These are phyloP conservation scores for Cyclina sinensis DNA, from an alignment of 1,140 invertebrate species.

Conservation along the genomic window DNA sequence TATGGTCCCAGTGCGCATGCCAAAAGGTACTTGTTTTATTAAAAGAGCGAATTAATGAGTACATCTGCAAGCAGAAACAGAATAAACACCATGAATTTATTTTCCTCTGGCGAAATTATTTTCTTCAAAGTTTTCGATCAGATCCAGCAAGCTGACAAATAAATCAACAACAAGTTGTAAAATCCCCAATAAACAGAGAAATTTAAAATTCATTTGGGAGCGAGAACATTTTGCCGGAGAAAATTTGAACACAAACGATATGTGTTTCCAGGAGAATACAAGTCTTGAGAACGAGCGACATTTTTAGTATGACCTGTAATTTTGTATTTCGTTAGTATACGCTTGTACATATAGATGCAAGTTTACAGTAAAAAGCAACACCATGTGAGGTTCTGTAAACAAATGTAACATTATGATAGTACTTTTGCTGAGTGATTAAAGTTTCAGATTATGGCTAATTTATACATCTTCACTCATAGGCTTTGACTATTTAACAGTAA, in stretches of 20 bases:
- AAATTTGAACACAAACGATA: not conserved
- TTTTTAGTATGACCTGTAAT: too few relatives aligned
- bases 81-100: not conserved
- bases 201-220: slow-evolving; percentile 13
- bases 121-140: not conserved
- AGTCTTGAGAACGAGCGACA: too few relatives aligned
- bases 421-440: too few relatives aligned
- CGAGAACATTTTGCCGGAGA: not conserved
- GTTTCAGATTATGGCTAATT: too few relatives aligned
- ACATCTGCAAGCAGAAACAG: not conserved
- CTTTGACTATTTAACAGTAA: too few relatives aligned
- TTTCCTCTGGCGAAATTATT: not conserved
- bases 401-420: too few relatives aligned
- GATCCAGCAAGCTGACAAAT: not conserved
- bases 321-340: too few relatives aligned
- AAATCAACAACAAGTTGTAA: not conserved
- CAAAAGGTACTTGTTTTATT: not conserved
- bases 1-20: not conserved
- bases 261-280: too few relatives aligned
- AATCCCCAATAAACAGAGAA: not conserved
- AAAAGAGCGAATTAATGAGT: not conserved
- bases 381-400: too few relatives aligned
- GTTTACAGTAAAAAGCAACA: too few relatives aligned
- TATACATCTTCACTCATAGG: too few relatives aligned
- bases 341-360: too few relatives aligned